Evolutionary conservation across 2,888 invertebrate genomes (phyloP), one percentile per base, ranked within the genome.

Genomic region (Apodemia zela): DNA sequence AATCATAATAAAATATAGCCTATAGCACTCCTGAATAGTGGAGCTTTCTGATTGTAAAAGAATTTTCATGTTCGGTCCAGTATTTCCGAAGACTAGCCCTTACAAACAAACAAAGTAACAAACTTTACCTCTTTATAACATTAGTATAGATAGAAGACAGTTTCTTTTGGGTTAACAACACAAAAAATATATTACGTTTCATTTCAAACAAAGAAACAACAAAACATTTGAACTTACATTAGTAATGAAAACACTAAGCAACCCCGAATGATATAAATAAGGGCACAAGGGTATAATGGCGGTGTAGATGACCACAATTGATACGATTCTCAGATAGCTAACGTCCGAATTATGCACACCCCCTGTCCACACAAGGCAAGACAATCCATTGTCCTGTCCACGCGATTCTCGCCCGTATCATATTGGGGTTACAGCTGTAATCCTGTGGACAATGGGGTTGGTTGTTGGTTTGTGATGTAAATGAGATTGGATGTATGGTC

Each of bases 291-390:
- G 54, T 54, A 25, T 54, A 54, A 54, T 54, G 25, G 54, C 54
- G 13, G 25, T 54, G 54, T 64, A 65, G 67, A 63, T 68, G 69
- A 69, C 69, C 69, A 63, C 68, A 67, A 62, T 58, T 66, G 67
- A 65, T 67, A 65, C 67, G 69, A 65, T 66, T 62, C 65, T 61
- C 62, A 54, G 51, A 54, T 21, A 54, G 49, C 63, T 65, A 59
- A 62, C 63, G 45, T 54, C 64, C 69, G 59, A 67, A 70, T 72
- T 73, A 75, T 70, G 72, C 67, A 72, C 71, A 65, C 68, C 67
- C 69, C 66, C 69, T 69, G 64, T 66, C 67, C 66, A 64, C 61
- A 66, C 65, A 61, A 60, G 60, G 58, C 29, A 63, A 60, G 54
- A 66, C 42, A 47, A 63, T 66, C 57, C 61, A 63, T 38, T 61